These are phyloP conservation scores for Anthopleura xanthogrammica DNA, from an alignment of 92 coral and sea anemone species.

Conservation along the genomic window DNA sequence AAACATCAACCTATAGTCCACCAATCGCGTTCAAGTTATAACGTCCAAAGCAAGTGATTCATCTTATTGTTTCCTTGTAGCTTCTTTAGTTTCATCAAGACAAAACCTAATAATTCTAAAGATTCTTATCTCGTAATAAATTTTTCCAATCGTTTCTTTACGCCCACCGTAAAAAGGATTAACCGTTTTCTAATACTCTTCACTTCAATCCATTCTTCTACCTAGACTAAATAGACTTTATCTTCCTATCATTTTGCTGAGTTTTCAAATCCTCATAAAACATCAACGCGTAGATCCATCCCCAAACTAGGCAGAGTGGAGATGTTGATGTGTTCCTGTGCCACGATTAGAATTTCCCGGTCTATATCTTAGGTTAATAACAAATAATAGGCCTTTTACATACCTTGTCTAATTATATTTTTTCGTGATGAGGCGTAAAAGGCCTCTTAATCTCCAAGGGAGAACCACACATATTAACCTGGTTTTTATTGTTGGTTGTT, in stretches of 20 bases:
- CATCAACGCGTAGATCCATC: neutral
- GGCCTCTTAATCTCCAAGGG: slow-evolving; percentile 6
- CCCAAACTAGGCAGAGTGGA: neutral
- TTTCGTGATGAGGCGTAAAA: neutral
- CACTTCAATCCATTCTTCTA: neutral
- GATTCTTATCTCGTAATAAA: slow-evolving; percentile 13
- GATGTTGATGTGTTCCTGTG: neutral
- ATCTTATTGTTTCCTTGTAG: neutral
- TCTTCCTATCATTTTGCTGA: neutral
- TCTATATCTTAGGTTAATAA: neutral
- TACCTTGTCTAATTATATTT: neutral
- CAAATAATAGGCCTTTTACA: neutral
- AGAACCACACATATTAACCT: neutral
- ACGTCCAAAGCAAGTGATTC: neutral
- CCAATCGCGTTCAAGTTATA: neutral
- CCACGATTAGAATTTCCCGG: neutral
- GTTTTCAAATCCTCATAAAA: neutral
- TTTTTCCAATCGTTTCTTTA: neutral
- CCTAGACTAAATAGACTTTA: neutral
- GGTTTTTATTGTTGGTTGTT: neutral
- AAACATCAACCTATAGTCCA: neutral
- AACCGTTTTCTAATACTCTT: slow-evolving; percentile 1
- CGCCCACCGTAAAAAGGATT: slow-evolving; percentile 10
- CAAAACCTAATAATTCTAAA: neutral
- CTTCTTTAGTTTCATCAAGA: neutral